These are phyloP conservation scores for Callithrix jacchus DNA, from an alignment of 2,113 vertebrate genomes.

Conservation along the genomic window DNA sequence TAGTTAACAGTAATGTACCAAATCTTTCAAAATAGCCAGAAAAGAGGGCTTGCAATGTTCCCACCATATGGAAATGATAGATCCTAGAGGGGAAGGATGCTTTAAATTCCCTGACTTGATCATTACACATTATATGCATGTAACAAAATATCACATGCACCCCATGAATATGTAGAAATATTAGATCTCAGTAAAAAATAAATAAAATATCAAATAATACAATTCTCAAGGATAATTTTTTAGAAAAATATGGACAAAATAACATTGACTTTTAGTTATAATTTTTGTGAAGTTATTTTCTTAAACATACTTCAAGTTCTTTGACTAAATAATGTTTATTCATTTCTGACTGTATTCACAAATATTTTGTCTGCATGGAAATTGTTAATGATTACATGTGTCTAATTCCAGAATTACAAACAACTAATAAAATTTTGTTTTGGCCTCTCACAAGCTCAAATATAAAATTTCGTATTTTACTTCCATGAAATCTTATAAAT, in stretches of 20 bases:
- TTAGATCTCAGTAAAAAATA: too few relatives aligned
- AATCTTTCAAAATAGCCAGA: too few relatives aligned
- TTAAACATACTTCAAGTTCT: too few relatives aligned
- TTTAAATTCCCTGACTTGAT: too few relatives aligned
- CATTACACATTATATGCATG: too few relatives aligned
- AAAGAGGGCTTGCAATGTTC: too few relatives aligned
- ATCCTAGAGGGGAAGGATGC: too few relatives aligned
- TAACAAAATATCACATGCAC: too few relatives aligned
- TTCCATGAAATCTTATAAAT: not conserved
- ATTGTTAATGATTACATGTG: not conserved
- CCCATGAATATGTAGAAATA: too few relatives aligned
- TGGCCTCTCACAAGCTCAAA: not conserved
- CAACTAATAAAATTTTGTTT: not conserved
- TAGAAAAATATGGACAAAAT: not conserved
- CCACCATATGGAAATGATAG: too few relatives aligned
- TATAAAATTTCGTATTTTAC: not conserved
- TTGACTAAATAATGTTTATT: not conserved
- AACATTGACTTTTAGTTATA: not conserved
- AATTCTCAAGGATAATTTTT: not conserved
- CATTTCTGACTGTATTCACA: not conserved
- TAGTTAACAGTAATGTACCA: too few relatives aligned
- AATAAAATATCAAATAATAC: not conserved
- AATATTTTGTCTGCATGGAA: not conserved
- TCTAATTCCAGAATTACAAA: not conserved
- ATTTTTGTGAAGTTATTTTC: not conserved